phyloP scores from a whole-genome alignment of 2,113 vertebrate species.

The Paramisgurnus dabryanus region DNA sequence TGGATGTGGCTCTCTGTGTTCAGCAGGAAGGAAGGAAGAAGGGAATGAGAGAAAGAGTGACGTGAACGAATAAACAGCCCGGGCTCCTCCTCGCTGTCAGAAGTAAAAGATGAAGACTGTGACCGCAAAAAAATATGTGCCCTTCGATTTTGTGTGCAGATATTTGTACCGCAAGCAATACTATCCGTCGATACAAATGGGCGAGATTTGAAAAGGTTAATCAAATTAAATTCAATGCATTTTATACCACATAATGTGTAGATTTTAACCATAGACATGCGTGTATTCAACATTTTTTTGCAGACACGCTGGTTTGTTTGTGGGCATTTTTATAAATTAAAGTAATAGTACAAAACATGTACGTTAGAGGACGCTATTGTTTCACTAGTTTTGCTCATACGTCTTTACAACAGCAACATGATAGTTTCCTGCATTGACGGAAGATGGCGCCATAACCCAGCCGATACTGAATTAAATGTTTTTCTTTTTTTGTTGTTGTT shows the following conservation, averaged over 20 bases:
- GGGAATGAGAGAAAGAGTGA: slow-evolving; percentile 64
- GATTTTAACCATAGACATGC: neutral
- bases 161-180: neutral
- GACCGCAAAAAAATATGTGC: neutral
- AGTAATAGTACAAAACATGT: neutral
- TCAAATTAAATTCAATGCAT: neutral
- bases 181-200: neutral
- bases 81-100: slow-evolving; percentile 58
- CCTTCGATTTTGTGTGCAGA: neutral
- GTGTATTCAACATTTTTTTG: neutral
- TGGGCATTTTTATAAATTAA: neutral
- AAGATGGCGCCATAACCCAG: neutral
- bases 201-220: too few species aligned
- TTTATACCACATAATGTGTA: neutral
- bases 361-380: slow-evolving; percentile 28
- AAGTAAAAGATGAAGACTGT: slow-evolving; percentile 27
- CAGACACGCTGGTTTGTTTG: slow-evolving; percentile 5
- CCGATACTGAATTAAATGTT: neutral
- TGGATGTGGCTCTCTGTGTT: slow-evolving; percentile 67
- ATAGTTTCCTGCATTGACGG: neutral
- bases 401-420: neutral
- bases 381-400: neutral
- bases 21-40: slow-evolving; percentile 71
- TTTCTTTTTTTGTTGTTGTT: too few species aligned
- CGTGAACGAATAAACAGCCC: slow-evolving; percentile 77